Evolutionary conservation across 2,797 vertebrate genomes (phyloP), one percentile per base, ranked within the genome.

Genomic region (Ptychobarbus kaznakovi): DNA sequence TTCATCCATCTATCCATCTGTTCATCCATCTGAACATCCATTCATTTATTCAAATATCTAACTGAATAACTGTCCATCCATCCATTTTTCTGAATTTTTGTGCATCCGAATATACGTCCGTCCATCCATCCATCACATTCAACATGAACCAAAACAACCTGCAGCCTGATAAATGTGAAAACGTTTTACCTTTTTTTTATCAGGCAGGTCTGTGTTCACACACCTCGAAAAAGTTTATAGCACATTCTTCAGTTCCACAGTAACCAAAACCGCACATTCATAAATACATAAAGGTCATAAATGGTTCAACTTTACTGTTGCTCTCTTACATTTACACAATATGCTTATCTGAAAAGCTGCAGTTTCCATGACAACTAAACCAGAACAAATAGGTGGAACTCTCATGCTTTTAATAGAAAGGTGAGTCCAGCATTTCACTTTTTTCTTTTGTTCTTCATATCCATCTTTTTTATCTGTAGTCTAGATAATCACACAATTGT

Each of bases 281-380:
- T 87, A 88, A 90, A 90, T 90, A 88, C 87, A 90, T 86, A 90
- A 88, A 88, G 86, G 87, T 87, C 87, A 88, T 88, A 88, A 90
- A 88, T 88, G 86, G 83, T 83, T 81, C 66, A 90, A 88, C 87
- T 87, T 87, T 75, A 83, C 86, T 20, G 51, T 80, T 63, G 75
- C 83, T 83, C 44, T 46, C 69, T 69, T 86, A 51, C 86, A 82
- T 82, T 90, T 90, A 82, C 58, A 25, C 72, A 76, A 42, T 46
- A 53, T 46, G 65, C 81, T 86, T 73, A 65, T 81, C 40, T 73
- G 40, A 89, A 83, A 84, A 58, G 73, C 86, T 76, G 78, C 83
- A 84, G 86, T 90, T 90, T 81, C 89, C 86, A 90, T 90, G 87
- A 82, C 86, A 84, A 87, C 89, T 70, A 84, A 88, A 80, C 70